Base-by-base conservation (phyloP, 2,113 vertebrate genomes). In the Oncorhynchus masou region DNA sequence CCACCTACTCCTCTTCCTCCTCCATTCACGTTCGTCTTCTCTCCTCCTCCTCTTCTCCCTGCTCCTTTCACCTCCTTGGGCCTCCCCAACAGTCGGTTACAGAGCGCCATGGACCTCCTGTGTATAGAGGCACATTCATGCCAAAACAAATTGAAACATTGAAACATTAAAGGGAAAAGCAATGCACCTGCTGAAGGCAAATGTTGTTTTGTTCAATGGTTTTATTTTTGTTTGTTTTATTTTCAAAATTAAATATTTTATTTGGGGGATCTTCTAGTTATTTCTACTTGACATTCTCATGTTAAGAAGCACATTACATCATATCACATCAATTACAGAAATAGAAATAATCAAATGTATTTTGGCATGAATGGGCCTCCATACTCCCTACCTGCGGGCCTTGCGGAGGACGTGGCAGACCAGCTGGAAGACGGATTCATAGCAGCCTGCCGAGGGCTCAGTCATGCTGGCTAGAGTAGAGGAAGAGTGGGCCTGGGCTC, bases 361-460 rank as follows among this genome's bases (percentile, higher is more conserved):
- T 51, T 51, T 51, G 49, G 49, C 15, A 13, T 16, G 12, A 16
- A 16, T 16, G 3, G 1, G 15, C 11, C 49, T 13, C 49, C 49
- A 51, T 2, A 51, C 13, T 51, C 4, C 12, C 4, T 51, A 51
- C 49, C 49, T 51, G 15, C 15, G 93, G 79, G 94, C 93, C 88
- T 97, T 98, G 84, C 96, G 96, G 72, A 98, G 87, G 4, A 97
- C 84, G 91, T 99, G 97, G 85, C 96, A 98, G 76, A 96, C 60
- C 0, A 98, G 96, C 79, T 98, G 97, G 89, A 99, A 99, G 84
- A 99, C 94, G 88, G 95, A 97, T 89, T 99, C 97, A 0, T 99
- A 99, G 90, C 97, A 99, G 91, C 98, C 96, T 0, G 97, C 96
- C 0, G 97, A 51, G 49, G 49, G 97, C 81, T 98, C 96, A 27